Percentiles rank a stretch among this genome's conserved stretches.
Evolutionary conservation across 1,140 invertebrate genomes (phyloP).

Genomic region (Pentalonia nigronervosa): DNA sequence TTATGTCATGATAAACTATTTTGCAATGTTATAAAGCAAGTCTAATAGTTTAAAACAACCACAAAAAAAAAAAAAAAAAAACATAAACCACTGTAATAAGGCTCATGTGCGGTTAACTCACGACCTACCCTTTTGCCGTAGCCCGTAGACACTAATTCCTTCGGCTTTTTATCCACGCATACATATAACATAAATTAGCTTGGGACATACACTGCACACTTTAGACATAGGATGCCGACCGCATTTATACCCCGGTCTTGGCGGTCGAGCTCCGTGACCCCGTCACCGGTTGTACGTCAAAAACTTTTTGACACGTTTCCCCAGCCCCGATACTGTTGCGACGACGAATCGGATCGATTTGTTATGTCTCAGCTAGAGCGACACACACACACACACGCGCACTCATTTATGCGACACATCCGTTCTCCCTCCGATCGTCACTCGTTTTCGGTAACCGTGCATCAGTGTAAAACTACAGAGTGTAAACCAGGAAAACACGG

Average conservation of each 20-base stretch:
- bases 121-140: not conserved
- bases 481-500: not conserved
- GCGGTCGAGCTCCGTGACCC: not conserved
- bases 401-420: not conserved
- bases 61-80: not conserved
- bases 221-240: not conserved
- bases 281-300: not conserved
- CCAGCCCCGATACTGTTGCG: not conserved
- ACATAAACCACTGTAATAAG: not conserved
- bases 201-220: not conserved
- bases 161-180: not conserved
- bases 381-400: not conserved
- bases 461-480: no score
- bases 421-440: no score
- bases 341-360: slow-evolving; percentile 4
- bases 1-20: not conserved
- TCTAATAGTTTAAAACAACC: not conserved
- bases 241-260: not conserved
- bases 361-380: not conserved
- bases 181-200: not conserved
- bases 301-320: not conserved
- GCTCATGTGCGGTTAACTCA: not conserved
- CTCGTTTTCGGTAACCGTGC: no score
- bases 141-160: not conserved
- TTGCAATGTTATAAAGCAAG: not conserved